Evolutionary conservation across 1,140 invertebrate genomes (phyloP), one percentile per base, ranked within the genome.

Genomic region (Drosophila pachea): DNA sequence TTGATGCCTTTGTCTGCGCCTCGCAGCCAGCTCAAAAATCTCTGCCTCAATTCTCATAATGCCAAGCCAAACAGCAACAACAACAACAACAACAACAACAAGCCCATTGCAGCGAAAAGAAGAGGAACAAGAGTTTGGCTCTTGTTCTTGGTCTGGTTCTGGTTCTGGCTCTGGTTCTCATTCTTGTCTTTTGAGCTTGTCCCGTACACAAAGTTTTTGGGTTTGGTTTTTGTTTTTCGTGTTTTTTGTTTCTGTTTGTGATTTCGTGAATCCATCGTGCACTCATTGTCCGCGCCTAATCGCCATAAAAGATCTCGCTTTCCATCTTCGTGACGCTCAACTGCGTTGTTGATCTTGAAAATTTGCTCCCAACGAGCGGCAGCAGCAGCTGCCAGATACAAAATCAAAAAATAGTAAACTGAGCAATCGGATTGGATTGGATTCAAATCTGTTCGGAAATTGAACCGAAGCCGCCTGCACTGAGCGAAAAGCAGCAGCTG

Each of bases 271-370:
- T 76, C 73, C 79, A 84, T 86, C 81, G 81, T 86, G 81, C 81
- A 86, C 75, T 86, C 81, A 86, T 86, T 86, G 81, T 86, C 77
- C 74, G 73, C 59, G 64, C 54, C 76, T 81, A 86, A 86, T 86
- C 81, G 76, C 61, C 60, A 74, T 69, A 74, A 72, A 81, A 86
- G 74, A 86, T 86, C 82, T 82, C 78, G 78, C 78, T 86, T 86
- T 86, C 86, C 81, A 86, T 86, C 71, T 77, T 86, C 81, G 81
- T 86, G 81, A 86, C 81, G 81, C 68, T 76, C 55, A 72, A 72
- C 71, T 86, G 74, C 81, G 76, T 84, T 81, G 81, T 86, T 86
- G 81, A 86, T 86, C 81, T 86, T 86, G 81, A 86, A 86, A 81
- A 81, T 72, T 78, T 66, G 43, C 58, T 68, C 43, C 54, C 70